Evolutionary conservation across 1,140 invertebrate genomes (phyloP).

Genomic region (Babylonia areolata): DNA sequence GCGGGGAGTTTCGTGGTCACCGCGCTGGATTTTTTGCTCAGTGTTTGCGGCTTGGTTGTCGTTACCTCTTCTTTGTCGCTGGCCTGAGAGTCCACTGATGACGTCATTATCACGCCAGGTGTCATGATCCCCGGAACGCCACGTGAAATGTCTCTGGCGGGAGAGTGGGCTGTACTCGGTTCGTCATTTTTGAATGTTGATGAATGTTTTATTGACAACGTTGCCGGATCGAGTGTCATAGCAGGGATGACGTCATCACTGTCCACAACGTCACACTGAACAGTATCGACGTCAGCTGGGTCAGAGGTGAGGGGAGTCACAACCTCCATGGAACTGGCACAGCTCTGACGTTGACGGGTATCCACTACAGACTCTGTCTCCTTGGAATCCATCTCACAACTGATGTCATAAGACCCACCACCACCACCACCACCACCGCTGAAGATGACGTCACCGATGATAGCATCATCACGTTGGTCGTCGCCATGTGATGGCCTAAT

Average conservation of each 20-base stretch:
- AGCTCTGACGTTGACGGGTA: background rate
- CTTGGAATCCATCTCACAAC: background rate
- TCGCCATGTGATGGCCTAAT: background rate
- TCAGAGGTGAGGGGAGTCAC: background rate
- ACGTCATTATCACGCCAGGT: background rate
- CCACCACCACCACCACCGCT: background rate
- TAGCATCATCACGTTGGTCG: background rate
- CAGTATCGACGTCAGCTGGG: background rate
- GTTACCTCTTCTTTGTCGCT: background rate
- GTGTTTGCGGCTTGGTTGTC: background rate
- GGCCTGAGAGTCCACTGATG: background rate
- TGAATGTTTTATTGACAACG: too few species aligned
- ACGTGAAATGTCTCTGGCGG: too few species aligned
- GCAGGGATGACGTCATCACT: background rate
- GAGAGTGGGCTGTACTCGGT: too few species aligned
- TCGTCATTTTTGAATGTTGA: too few species aligned
- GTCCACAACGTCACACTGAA: background rate
- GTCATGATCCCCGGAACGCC: background rate
- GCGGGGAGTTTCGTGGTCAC: constrained; percentile 17
- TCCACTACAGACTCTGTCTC: background rate
- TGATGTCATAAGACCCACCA: background rate
- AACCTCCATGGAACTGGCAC: background rate
- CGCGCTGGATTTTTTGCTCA: background rate
- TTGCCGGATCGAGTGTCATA: background rate
- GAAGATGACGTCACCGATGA: background rate